These are phyloP conservation scores for Labeo calbasu DNA, from an alignment of 2,797 vertebrate species.

Conservation along the genomic window DNA sequence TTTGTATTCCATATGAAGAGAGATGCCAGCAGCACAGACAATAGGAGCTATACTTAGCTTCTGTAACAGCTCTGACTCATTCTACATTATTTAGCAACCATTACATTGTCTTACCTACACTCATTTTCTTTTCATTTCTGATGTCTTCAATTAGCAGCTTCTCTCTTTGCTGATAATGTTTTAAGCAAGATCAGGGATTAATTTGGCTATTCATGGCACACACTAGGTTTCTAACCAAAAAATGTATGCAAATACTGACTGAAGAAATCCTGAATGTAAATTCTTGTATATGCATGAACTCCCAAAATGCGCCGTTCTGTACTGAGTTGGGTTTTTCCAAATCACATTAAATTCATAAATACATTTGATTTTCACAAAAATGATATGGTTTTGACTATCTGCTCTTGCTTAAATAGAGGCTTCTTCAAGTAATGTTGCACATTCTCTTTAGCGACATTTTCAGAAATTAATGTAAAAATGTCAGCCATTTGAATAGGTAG, in stretches of 20 bases:
- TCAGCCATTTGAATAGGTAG: not conserved
- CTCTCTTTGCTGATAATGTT: not conserved
- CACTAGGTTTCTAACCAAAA: not conserved
- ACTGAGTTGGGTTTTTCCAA: not conserved
- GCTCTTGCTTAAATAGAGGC: not conserved
- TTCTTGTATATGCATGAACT: not conserved
- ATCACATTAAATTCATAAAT: not conserved
- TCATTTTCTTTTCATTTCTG: constrained; percentile 1
- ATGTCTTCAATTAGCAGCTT: constrained; percentile 22
- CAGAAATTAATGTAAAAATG: not conserved
- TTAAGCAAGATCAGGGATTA: not conserved
- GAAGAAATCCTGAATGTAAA: constrained; percentile 1
- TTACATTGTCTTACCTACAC: constrained; percentile 20
- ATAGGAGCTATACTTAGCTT: constrained; percentile 26
- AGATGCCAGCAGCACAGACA: not conserved
- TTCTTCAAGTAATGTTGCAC: not conserved
- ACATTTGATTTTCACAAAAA: not conserved
- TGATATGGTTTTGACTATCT: not conserved
- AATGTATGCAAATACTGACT: too few relatives aligned
- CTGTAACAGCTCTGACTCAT: constrained; percentile 40
- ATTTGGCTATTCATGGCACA: not conserved
- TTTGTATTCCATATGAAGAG: constrained; percentile 27
- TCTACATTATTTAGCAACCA: constrained; percentile 25
- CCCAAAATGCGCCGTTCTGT: not conserved
- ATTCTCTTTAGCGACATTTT: not conserved